Base-by-base conservation (phyloP, 35 echinoderm and acorn worm species). In the Patiria miniata region DNA sequence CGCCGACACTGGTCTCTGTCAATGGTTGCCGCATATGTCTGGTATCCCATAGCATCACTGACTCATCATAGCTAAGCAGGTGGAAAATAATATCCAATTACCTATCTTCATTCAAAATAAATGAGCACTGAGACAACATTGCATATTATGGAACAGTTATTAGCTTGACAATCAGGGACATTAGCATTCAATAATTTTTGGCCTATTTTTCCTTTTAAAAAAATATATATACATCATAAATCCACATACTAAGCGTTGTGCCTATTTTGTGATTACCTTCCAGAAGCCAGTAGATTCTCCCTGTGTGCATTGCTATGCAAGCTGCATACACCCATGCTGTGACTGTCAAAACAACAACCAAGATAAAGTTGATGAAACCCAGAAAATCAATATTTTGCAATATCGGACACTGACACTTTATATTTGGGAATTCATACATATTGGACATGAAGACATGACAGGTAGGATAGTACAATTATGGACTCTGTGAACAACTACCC, bases 281-380 rank as follows among this genome's bases (percentile, higher is more conserved):
- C 94, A n/a, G 94, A 86, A 52, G 91, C 94, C 40, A 97, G 36
- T 2, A 92, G 58, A 85, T 90, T 39, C 78, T 97, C 90, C 36
- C 76, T 81, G 65, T 83, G 53, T 36, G 26, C 52, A 68, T 93
- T 97, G 52, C 90, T 93, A 39, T 97, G 95, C 10, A 97, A 50
- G 59, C 91, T 93, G 84, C 95, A 97, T 37, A 97, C 91, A 59
- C 95, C 95, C 95, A 97, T 97, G 0, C 38, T 68, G 58, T 97
- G 95, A 32, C 93, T 95, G 68, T 6, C 68, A 61, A 81, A 8
- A 39, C 36, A 78, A 19, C 16, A 88, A 6, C 55, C 37, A 36
- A n/a, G n/a, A n/a, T n/a, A n/a, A n/a, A n/a, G n/a, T n/a, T n/a
- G n/a, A n/a, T n/a, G n/a, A n/a, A n/a, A n/a, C n/a, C n/a, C n/a